phyloP scores from a whole-genome alignment of 92 coral and sea anemone species.

The Montipora capitata region DNA sequence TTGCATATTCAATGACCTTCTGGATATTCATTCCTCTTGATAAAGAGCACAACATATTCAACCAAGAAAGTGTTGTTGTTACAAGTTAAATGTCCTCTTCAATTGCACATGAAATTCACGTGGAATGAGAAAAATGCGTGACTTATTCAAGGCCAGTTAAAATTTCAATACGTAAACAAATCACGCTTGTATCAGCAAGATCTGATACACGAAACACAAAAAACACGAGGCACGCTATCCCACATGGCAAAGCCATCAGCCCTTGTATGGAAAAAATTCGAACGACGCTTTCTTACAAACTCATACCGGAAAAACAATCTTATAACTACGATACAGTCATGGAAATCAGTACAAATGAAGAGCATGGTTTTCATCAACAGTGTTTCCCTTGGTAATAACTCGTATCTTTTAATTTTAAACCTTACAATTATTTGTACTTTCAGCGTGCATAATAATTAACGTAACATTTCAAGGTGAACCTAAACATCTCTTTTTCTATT shows the following conservation, averaged over 20 bases:
- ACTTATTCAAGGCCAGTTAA: not conserved
- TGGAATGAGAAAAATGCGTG: constrained; percentile 8
- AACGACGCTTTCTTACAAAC: too few relatives aligned
- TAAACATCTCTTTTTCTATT: too few relatives aligned
- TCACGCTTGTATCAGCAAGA: not conserved
- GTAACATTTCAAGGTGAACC: too few relatives aligned
- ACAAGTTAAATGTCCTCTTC: not conserved
- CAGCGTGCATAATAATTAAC: not conserved
- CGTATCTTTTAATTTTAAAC: not conserved
- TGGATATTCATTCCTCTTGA: not conserved
- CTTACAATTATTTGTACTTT: too few relatives aligned
- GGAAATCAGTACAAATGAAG: too few relatives aligned
- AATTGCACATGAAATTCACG: constrained; percentile 1
- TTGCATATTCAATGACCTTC: constrained; percentile 17
- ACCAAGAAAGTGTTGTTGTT: not conserved
- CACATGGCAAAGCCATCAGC: too few relatives aligned
- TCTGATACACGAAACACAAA: not conserved
- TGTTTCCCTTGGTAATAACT: not conserved
- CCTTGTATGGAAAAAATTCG: too few relatives aligned
- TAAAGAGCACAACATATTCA: not conserved
- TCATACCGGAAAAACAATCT: too few relatives aligned
- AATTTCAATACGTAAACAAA: not conserved
- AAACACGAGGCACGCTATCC: too few relatives aligned
- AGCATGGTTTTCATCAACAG: too few relatives aligned
- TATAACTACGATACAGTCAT: too few relatives aligned